Conservation (phyloP, 2,888 invertebrate genomes). For the Erebia epiphron region DNA sequence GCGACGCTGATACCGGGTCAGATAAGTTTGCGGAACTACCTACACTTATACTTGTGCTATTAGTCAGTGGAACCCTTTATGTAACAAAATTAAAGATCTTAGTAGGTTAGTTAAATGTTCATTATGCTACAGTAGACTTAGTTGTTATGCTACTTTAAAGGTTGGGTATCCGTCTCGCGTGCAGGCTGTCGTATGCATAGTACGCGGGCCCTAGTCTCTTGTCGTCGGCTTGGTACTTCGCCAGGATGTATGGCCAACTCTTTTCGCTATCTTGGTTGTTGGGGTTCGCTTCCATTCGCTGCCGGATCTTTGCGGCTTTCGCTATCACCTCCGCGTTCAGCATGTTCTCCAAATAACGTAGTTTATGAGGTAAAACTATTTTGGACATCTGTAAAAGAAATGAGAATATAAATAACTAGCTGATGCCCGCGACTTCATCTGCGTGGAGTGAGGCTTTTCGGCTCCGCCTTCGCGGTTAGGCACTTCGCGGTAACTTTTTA, state of each 20-base stretch:
- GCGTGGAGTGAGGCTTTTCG: too few relatives aligned
- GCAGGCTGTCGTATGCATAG: conserved; percentile 49
- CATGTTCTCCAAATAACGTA: conserved; percentile 75
- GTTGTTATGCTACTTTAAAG: conserved; percentile 31
- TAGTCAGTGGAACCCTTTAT: too few relatives aligned
- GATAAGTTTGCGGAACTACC: too few relatives aligned
- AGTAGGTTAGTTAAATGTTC: too few relatives aligned
- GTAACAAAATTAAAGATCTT: too few relatives aligned
- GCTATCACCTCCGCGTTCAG: conserved; percentile 71
- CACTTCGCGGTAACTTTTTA: too few relatives aligned
- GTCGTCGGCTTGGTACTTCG: conserved; percentile 63
- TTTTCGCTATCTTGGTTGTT: conserved; percentile 64
- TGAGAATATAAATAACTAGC: not conserved
- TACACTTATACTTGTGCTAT: too few relatives aligned
- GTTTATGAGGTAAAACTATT: conserved; percentile 71
- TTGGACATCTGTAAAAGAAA: conserved; percentile 61
- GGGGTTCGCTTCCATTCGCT: conserved; percentile 66
- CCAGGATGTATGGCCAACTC: conserved; percentile 67
- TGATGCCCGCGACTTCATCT: too few relatives aligned
- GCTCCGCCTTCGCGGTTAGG: too few relatives aligned
- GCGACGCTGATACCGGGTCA: too few relatives aligned
- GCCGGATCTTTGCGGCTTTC: conserved; percentile 70
- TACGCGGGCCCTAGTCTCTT: conserved; percentile 45
- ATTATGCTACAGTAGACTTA: not conserved
- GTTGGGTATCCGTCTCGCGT: conserved; percentile 54